Evolutionary conservation across 2,113 vertebrate species (phyloP).

Genomic region (Nyctereutes procyonoides): DNA sequence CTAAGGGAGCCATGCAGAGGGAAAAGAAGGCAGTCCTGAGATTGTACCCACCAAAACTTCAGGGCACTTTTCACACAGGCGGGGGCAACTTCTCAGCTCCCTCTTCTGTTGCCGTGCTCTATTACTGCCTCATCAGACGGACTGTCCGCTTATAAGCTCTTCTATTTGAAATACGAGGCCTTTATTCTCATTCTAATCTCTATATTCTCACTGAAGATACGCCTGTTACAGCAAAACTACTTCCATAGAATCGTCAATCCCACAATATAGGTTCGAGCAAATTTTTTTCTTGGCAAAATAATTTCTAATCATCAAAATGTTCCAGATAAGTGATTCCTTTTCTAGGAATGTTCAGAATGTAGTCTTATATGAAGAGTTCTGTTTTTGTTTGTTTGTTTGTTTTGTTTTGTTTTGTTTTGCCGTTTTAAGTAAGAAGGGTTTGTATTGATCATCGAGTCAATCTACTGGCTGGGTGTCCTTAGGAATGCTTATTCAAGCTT

Average conservation of each 20-base stretch:
- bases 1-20: not conserved
- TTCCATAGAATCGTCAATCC: not conserved
- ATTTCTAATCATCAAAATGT: not conserved
- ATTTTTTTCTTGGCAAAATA: not conserved
- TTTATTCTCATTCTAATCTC: not conserved
- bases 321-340: not conserved
- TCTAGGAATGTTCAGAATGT: not conserved
- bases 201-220: not conserved
- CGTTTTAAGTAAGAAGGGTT: not conserved
- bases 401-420: not conserved
- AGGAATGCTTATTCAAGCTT: not conserved
- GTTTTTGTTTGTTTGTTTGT: not conserved
- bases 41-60: not conserved
- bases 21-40: not conserved
- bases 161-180: not conserved
- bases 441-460: not conserved
- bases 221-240: not conserved
- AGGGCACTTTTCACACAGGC: not conserved
- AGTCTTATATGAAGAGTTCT: not conserved
- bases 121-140: not conserved
- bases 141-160: rapidly evolving
- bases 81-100: not conserved
- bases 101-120: rapidly evolving
- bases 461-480: not conserved
- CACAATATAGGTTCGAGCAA: not conserved